phyloP scores from a whole-genome alignment of 2,113 vertebrate genomes.

The Bufo gargarizans region DNA sequence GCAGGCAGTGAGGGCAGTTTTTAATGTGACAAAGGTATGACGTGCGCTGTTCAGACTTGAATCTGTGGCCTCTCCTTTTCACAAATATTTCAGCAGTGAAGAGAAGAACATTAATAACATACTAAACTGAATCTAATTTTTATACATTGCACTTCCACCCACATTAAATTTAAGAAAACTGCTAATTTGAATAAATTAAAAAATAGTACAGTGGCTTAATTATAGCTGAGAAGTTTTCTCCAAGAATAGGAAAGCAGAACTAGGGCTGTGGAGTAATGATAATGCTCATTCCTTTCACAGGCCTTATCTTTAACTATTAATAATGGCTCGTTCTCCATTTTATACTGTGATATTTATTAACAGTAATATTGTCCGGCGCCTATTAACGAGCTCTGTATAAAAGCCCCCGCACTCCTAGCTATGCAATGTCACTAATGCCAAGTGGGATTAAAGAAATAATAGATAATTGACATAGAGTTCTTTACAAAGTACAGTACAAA shows the following conservation, averaged over 20 bases:
- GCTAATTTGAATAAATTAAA: slow-evolving; percentile 37
- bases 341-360: not conserved
- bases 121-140: slow-evolving; percentile 26
- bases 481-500: not conserved
- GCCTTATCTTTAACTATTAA: not conserved
- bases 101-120: slow-evolving; percentile 28
- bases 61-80: slow-evolving; percentile 22
- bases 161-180: slow-evolving; percentile 27
- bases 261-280: not conserved
- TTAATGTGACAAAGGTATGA: slow-evolving; percentile 20
- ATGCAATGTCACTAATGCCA: not conserved
- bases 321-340: not conserved
- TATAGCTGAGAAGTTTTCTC: slow-evolving; percentile 59
- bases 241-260: slow-evolving; percentile 31
- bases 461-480: not conserved
- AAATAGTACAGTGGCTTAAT: slow-evolving; percentile 26
- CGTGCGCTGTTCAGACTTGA: not conserved
- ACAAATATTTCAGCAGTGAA: slow-evolving; percentile 27
- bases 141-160: slow-evolving; percentile 44
- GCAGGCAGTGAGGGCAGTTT: not conserved
- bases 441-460: not conserved
- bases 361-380: not conserved
- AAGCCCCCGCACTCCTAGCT: not conserved
- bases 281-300: not conserved
- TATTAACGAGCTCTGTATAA: not conserved